A percentile compares a stretch with the other conserved stretches of the same genome.
These are phyloP conservation scores for Ageneiosus marmoratus DNA, from an alignment of 2,113 vertebrate genomes.

Conservation along the genomic window DNA sequence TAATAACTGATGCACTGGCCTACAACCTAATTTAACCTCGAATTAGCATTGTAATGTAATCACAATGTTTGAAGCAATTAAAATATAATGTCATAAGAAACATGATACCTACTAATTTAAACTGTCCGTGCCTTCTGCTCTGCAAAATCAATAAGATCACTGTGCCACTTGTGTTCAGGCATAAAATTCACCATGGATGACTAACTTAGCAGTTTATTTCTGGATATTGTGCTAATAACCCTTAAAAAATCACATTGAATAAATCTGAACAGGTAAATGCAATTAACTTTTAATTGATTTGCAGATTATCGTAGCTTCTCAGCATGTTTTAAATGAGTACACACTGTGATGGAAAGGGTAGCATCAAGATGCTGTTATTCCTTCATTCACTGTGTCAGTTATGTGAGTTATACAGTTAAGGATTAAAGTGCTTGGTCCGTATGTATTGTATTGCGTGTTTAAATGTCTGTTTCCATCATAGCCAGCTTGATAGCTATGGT, in stretches of 20 bases:
- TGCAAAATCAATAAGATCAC: neutral
- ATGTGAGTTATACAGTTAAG: neutral
- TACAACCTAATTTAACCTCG: neutral
- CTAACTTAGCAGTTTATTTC: neutral
- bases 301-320: neutral
- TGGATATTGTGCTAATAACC: neutral
- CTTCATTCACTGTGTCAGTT: neutral
- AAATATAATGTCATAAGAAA: neutral
- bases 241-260: neutral
- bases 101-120: neutral
- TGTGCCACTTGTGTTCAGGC: neutral
- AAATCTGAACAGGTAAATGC: neutral
- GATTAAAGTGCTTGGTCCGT: neutral
- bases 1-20: neutral
- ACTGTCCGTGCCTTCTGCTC: neutral
- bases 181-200: neutral
- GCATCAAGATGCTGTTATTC: neutral
- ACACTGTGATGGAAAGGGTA: neutral
- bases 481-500: neutral
- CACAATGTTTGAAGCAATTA: neutral
- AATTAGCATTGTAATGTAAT: neutral
- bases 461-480: neutral
- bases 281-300: neutral
- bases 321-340: neutral
- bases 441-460: neutral